Base-by-base conservation (phyloP, 92 coral and sea anemone species). In the Bergia sp. region DNA sequence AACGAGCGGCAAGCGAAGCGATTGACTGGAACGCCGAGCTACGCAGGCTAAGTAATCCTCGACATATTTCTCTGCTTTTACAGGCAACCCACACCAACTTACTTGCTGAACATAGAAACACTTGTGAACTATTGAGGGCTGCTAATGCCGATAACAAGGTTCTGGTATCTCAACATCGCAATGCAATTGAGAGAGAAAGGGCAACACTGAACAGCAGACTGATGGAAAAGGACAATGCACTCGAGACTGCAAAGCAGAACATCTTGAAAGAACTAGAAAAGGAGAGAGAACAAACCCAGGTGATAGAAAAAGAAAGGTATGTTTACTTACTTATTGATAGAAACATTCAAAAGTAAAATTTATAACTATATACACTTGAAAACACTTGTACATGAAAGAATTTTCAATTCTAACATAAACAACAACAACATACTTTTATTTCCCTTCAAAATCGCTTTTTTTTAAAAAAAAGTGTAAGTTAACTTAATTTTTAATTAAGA, bases 71-170 rank as follows among this genome's bases (percentile, higher is more conserved):
- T 61, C 29, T 61, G 69, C 7, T 45, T 80, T 57, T 85, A 67
- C 91, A 96, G 98, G 93, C 86, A 23, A 93, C 85, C 12, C 94
- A 96, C 89, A 91, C 92, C 21, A 94, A 90, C 76, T 38, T 96
- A 55, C 89, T 89, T 13, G 49, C 78, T n/a, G 98, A 94, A 74
- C 98, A 92, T 64, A 89, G 94, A 86, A 94, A 89, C 85, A 85
- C 94, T 20, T 94, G 91, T 74, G 94, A 90, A 2, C 89, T 85
- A 21, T 80, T 96, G 23, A 92, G 82, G 74, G 92, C 95, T 11
- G 95, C 93, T 9, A 88, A 89, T 73, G 96, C 95, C 0, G 99
- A 96, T 85, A 96, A 96, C 92, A 95, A 88, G 85, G 95, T 96
- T 40, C 93, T 96, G 64, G 86, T 96, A 16, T 93, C 98, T 71